Conservation (phyloP, 2,888 invertebrate species). For the Buathra laborator region DNA sequence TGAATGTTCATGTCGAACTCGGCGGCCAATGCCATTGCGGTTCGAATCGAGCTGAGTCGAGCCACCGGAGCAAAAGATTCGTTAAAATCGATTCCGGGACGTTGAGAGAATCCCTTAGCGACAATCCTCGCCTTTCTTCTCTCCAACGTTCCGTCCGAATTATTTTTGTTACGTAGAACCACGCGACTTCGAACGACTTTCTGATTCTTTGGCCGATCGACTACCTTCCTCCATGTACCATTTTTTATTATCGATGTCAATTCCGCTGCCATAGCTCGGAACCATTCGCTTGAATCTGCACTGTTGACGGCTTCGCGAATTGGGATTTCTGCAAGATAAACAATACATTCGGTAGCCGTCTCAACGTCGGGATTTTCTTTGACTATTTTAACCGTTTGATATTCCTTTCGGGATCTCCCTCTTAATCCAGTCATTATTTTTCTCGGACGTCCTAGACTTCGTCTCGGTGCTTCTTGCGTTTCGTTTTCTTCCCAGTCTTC, state of each 20-base stretch:
- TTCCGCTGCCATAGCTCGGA: slow-evolving; percentile 55
- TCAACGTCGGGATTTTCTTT: slow-evolving; percentile 19
- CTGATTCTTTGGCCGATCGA: slow-evolving; percentile 38
- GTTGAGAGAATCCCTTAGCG: slow-evolving; percentile 40
- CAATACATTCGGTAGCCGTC: slow-evolving; percentile 3
- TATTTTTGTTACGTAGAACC: slow-evolving; percentile 37
- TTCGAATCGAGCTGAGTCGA: slow-evolving; percentile 38
- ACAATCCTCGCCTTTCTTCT: slow-evolving; percentile 38
- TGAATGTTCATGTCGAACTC: slow-evolving; percentile 32
- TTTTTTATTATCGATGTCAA: slow-evolving; percentile 59
- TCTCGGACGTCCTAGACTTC: slow-evolving; percentile 15
- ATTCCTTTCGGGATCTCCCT: slow-evolving; percentile 23
- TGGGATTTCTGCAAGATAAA: slow-evolving; percentile 44
- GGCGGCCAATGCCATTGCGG: slow-evolving; percentile 33
- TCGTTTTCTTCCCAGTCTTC: slow-evolving; percentile 20
- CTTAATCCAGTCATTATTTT: slow-evolving; percentile 31
- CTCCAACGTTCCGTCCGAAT: slow-evolving; percentile 27
- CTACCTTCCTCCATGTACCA: slow-evolving; percentile 59
- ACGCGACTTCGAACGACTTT: slow-evolving; percentile 41
- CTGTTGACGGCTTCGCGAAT: slow-evolving; percentile 48
- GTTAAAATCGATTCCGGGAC: slow-evolving; percentile 36
- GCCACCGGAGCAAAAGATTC: slow-evolving; percentile 38
- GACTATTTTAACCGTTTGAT: slow-evolving; percentile 36
- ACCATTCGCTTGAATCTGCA: slow-evolving; percentile 49
- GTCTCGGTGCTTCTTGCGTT: slow-evolving; percentile 39